Evolutionary conservation across 53 echinoderm and acorn worm species (phyloP).

Genomic region (Zoroaster sp.): DNA sequence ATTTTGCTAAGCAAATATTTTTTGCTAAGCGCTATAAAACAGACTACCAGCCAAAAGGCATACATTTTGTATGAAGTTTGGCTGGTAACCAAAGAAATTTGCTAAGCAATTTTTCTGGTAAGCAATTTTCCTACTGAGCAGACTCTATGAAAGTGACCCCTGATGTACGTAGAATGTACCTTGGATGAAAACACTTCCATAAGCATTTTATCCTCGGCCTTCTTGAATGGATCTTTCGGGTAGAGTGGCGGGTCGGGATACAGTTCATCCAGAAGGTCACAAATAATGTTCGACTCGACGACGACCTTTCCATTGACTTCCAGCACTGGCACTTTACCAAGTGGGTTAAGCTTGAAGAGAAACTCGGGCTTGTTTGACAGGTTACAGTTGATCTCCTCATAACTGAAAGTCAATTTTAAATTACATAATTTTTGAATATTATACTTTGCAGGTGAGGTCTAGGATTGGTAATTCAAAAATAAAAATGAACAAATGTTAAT

Average conservation of each 20-base stretch:
- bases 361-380: slow-evolving; percentile 71
- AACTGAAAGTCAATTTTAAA: slow-evolving; percentile 22
- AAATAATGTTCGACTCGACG: slow-evolving; percentile 57
- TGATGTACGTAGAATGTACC: no score
- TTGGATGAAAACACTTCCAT: slow-evolving; percentile 39
- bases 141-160: no score
- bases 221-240: slow-evolving; percentile 56
- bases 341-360: slow-evolving; percentile 63
- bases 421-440: neutral
- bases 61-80: no score
- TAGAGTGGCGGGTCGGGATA: slow-evolving; percentile 65
- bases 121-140: no score
- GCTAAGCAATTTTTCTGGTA: no score
- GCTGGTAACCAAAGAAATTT: no score
- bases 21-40: no score
- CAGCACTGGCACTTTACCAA: slow-evolving; percentile 69
- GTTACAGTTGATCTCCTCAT: slow-evolving; percentile 76
- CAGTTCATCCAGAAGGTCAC: slow-evolving; percentile 63
- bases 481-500: neutral
- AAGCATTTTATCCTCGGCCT: slow-evolving; percentile 47
- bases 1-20: no score
- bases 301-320: slow-evolving; percentile 66
- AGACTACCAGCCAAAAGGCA: no score
- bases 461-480: no score
- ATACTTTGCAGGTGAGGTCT: neutral